Conservation (phyloP, 2,888 invertebrate genomes). For the Periphyllus acericola region DNA sequence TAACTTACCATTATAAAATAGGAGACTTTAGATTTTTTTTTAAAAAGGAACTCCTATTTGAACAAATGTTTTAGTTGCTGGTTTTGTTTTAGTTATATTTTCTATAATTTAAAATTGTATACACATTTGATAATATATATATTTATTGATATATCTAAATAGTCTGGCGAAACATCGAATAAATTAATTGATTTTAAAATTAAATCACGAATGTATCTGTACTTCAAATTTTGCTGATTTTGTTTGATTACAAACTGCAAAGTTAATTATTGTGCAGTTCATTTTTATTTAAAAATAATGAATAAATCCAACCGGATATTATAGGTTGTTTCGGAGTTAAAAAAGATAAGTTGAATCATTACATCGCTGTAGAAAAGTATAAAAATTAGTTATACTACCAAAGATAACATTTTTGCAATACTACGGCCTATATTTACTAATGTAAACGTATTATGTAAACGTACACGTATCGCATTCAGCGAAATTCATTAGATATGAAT, state of each 20-base stretch:
- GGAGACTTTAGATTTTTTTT: too few species aligned
- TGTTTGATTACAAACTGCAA: background rate
- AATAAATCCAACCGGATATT: background rate
- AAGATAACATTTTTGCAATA: too few species aligned
- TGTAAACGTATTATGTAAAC: background rate
- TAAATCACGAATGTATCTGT: background rate
- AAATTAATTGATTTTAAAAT: background rate
- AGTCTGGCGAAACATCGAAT: background rate
- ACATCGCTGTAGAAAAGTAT: background rate
- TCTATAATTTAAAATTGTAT: too few species aligned
- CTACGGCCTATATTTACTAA: too few species aligned
- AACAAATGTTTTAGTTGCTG: too few species aligned
- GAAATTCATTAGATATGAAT: conserved; percentile 24
- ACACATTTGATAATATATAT: too few species aligned
- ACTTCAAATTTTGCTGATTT: background rate
- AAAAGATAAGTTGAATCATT: background rate
- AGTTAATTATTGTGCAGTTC: background rate
- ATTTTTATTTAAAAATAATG: background rate
- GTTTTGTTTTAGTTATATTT: too few species aligned
- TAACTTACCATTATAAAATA: too few species aligned
- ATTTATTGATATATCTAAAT: too few species aligned
- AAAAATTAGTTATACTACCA: background rate
- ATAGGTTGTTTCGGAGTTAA: background rate
- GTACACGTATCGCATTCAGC: background rate
- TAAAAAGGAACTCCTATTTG: too few species aligned